Base-by-base conservation (phyloP, 2,797 vertebrate species). In the Melopsittacus undulatus region DNA sequence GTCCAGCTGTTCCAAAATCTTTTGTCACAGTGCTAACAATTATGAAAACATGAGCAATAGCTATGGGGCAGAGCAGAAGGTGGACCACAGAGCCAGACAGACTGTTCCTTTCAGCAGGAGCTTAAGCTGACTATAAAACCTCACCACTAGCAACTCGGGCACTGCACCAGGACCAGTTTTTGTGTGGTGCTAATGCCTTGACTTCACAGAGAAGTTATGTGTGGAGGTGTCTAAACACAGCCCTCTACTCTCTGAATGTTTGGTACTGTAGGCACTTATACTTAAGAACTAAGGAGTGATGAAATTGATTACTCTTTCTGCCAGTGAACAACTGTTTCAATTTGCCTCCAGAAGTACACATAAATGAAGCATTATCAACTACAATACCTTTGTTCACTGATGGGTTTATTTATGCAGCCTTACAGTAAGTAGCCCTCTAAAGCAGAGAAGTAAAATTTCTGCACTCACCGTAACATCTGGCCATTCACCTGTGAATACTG, bases 401-500 rank as follows among this genome's bases (percentile, higher is more conserved):
- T 16, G 1, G 4, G 30, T 51, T 76, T 70, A 29, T 74, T 83
- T 43, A 23, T 54, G 66, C 38, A 88, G 51, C 72, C 34, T 62
- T 40, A 43, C 9, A 45, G 10, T 32, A 62, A 69, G 29, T 9
- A 61, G 34, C 45, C 24, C 21, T 62, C 29, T 29, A 52, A 40
- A 69, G 20, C 54, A 79, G 51, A 52, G 32, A 43, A 52, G 17
- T 26, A 13, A 22, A 14, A 14, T 43, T 78, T 69, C 49, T 86
- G 49, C 5, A 10, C 24, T 54, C 24, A 10, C 43, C 7, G 0
- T n/a, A 67, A 52, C 45, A 46, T 6, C 34, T 46, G 40, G 49
- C 1, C 3, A 7, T 40, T 26, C 23, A n/a, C 19, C 32, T 17
- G n/a, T 13, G 62, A 20, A 3, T 13, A 6, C 1, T 7, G 57